Evolutionary conservation across 2,888 invertebrate genomes (phyloP), one percentile per base, ranked within the genome.

Genomic region (Temnothorax rugatulus): DNA sequence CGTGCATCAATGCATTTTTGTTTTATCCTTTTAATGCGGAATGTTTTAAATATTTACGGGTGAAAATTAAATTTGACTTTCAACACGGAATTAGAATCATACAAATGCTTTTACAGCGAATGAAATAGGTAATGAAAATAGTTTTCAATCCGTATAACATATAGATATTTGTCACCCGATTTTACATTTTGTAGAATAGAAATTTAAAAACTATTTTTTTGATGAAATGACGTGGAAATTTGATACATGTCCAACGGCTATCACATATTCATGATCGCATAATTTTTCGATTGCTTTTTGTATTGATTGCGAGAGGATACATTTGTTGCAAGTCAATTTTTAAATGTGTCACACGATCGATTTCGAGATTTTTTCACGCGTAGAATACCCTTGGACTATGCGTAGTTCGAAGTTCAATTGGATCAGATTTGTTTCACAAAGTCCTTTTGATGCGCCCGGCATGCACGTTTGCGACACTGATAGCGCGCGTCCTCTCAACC

Each of bases 341-440:
- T 41, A 38, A 52, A 76, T 76, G 50, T n/a, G n/a, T 34, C 8
- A 47, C 29, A 69, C 57, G 54, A 44, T 25, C 41, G 34, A 54
- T 77, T 77, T 68, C 13, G 25, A 54, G 77, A 52, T 81, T 59
- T 71, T 79, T 81, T 59, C 47, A 59, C 59, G 47, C 79, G 38
- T 73, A 81, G 79, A 59, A 73, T 81, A 25, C 59, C 21, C 18
- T 47, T 59, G 21, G 73, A 57, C 76, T 64, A 64, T 59, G 59
- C 71, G 34, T 73, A 73, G 79, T 81, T 73, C 73, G 25, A 81
- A 81, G 79, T 81, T 81, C 79, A 81, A 81, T 81, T 71, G 79
- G 73, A 73, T 81, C 79, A 81, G 79, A 73, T 81, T 81, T 73
- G 79, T 81, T 81, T 73, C 79, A 81, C 73, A 81, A 81, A 81